Conservation (phyloP, 2,113 vertebrate genomes). For the Perognathus longimembris region DNA sequence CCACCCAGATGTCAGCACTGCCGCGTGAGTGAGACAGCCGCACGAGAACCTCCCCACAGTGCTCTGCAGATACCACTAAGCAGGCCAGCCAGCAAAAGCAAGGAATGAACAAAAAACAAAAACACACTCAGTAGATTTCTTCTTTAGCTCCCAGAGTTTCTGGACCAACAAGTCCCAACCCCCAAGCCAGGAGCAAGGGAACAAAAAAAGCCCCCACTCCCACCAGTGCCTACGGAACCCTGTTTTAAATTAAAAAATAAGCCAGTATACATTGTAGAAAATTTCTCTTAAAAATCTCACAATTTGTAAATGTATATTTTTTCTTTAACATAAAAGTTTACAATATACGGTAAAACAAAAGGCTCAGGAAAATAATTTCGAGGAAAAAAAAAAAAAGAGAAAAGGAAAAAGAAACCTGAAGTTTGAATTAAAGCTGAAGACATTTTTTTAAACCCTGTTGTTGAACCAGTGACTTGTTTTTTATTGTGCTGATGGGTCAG, state of each 20-base stretch:
- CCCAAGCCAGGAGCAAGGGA: conserved; percentile 69
- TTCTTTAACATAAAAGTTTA: conserved; percentile 98
- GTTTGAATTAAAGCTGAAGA: conserved; percentile 98
- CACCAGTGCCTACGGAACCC: conserved; percentile 86
- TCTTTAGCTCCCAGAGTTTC: conserved; percentile 85
- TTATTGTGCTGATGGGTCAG: conserved; percentile 99
- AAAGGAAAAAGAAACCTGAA: conserved; percentile 91
- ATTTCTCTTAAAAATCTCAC: conserved; percentile 99
- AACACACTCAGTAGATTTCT: conserved; percentile 87
- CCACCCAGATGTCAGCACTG: conserved; percentile 47
- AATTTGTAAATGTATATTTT: conserved; percentile 97
- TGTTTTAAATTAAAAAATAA: conserved; percentile 99
- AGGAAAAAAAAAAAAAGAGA: conserved; percentile 88
- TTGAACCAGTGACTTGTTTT: conserved; percentile 93
- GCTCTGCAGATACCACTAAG: conserved; percentile 63
- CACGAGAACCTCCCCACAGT: not conserved
- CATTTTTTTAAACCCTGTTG: conserved; percentile 96
- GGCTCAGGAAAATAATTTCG: conserved; percentile 94
- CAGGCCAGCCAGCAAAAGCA: conserved; percentile 82
- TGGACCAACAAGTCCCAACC: conserved; percentile 79
- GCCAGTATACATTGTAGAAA: conserved; percentile 99
- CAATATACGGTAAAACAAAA: conserved; percentile 94
- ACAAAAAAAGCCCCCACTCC: conserved; percentile 75
- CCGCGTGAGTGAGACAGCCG: not conserved
- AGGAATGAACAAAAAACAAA: conserved; percentile 79